phyloP scores from a whole-genome alignment of 2,797 vertebrate species.

The Glyptemys insculpta region DNA sequence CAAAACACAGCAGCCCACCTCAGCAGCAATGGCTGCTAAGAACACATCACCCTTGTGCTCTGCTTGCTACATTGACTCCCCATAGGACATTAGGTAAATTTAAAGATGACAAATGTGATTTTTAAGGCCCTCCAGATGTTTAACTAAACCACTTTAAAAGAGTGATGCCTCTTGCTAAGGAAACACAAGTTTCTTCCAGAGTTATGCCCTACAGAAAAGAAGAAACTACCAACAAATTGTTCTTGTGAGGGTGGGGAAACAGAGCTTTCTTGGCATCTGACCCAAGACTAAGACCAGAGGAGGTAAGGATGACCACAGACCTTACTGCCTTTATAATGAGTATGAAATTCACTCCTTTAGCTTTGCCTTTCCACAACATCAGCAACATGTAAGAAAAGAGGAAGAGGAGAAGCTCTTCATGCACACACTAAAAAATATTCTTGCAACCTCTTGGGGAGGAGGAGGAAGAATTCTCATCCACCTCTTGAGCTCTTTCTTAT shows the following conservation, averaged over 20 bases:
- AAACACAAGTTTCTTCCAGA: constrained; percentile 74
- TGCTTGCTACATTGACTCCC: not conserved
- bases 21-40: not conserved
- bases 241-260: constrained; percentile 54
- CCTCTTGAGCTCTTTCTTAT: not conserved
- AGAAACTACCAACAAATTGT: constrained; percentile 65
- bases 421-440: constrained; percentile 15
- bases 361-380: constrained; percentile 59
- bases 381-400: constrained; percentile 64
- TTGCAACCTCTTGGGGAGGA: not conserved
- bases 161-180: constrained; percentile 36
- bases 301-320: constrained; percentile 48
- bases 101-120: not conserved
- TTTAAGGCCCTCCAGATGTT: constrained; percentile 60
- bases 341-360: constrained; percentile 57
- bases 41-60: not conserved
- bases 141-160: constrained; percentile 27
- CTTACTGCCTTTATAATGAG: constrained; percentile 54
- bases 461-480: not conserved
- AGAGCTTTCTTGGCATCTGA: constrained; percentile 19
- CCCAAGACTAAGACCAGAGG: constrained; percentile 11
- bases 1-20: not conserved
- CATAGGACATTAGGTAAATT: not conserved
- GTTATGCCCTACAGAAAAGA: constrained; percentile 58
- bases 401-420: constrained; percentile 50